A percentile compares a stretch with the other conserved stretches of the same genome.
Conservation (phyloP, 2,888 invertebrate genomes). For the Scrobipalpa costella region DNA sequence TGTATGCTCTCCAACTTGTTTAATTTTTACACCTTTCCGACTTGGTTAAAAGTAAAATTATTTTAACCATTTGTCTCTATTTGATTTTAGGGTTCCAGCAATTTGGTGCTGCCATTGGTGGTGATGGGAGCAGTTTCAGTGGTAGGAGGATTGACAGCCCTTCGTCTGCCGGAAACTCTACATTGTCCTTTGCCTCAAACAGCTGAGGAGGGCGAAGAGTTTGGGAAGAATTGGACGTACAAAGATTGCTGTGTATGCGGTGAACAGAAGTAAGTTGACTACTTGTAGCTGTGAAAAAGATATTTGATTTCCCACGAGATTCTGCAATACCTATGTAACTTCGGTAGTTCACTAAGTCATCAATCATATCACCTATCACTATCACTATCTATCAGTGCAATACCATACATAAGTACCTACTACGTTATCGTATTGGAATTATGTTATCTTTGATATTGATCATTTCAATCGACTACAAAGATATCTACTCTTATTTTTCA, state of each 20-base stretch:
- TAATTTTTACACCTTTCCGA: not conserved
- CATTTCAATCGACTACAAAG: too few relatives aligned
- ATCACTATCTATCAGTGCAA: not conserved
- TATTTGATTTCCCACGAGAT: too few relatives aligned
- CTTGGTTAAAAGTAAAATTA: not conserved
- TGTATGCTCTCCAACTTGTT: not conserved
- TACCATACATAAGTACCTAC: not conserved
- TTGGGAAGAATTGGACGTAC: slow-evolving; percentile 90
- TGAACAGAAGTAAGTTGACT: slow-evolving; percentile 82
- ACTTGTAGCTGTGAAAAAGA: not conserved
- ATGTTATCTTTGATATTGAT: slow-evolving; percentile 31
- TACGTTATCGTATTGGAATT: not conserved
- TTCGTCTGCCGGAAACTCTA: slow-evolving; percentile 92
- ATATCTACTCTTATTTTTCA: too few relatives aligned
- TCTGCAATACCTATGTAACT: too few relatives aligned
- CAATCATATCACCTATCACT: too few relatives aligned
- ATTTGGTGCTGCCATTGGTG: slow-evolving; percentile 89
- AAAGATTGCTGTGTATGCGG: slow-evolving; percentile 88
- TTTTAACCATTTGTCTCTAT: not conserved
- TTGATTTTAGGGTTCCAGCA: slow-evolving; percentile 88
- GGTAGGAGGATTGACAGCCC: slow-evolving; percentile 88
- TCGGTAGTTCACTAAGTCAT: too few relatives aligned
- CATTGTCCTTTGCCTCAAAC: slow-evolving; percentile 92
- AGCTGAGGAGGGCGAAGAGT: slow-evolving; percentile 92
- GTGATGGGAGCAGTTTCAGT: slow-evolving; percentile 92